Conservation (phyloP, 2,797 vertebrate species). For the Discoglossus pictus region DNA sequence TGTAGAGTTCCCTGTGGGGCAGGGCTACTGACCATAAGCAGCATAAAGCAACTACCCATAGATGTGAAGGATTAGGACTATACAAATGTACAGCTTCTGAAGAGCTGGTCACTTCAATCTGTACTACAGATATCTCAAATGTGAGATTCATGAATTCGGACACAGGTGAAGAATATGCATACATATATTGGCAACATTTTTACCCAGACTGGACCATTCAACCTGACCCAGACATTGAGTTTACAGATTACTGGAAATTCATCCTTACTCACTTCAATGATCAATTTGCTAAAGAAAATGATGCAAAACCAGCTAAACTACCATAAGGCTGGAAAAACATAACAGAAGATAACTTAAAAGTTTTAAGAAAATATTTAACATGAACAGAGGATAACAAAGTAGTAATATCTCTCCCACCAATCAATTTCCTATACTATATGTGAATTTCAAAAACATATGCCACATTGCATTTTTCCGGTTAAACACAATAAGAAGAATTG, state of each 20-base stretch:
- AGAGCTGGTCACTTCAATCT: slow-evolving; percentile 39
- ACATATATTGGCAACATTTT: slow-evolving; percentile 56
- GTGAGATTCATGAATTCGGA: fast-evolving
- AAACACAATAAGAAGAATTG: no score
- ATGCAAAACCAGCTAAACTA: slow-evolving; percentile 55
- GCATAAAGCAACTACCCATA: slow-evolving; percentile 59
- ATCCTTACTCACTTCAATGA: slow-evolving; percentile 61
- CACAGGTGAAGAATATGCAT: not conserved
- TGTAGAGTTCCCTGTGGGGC: slow-evolving; percentile 65
- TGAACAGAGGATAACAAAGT: no score
- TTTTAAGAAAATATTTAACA: slow-evolving; percentile 47
- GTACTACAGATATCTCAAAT: slow-evolving; percentile 48
- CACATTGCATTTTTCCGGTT: no score
- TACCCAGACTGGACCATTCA: slow-evolving; percentile 64
- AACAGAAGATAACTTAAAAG: slow-evolving; percentile 41
- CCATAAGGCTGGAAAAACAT: slow-evolving; percentile 61
- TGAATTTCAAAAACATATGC: no score
- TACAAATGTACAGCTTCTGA: fast-evolving
- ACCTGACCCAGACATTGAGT: slow-evolving; percentile 59
- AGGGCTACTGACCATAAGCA: slow-evolving; percentile 51
- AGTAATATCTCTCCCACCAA: no score
- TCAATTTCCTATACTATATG: no score
- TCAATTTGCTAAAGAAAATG: slow-evolving; percentile 56
- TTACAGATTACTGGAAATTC: slow-evolving; percentile 75
- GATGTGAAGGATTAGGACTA: slow-evolving; percentile 47